Conservation (phyloP, 1,140 invertebrate genomes). For the Chlorops oryzae region DNA sequence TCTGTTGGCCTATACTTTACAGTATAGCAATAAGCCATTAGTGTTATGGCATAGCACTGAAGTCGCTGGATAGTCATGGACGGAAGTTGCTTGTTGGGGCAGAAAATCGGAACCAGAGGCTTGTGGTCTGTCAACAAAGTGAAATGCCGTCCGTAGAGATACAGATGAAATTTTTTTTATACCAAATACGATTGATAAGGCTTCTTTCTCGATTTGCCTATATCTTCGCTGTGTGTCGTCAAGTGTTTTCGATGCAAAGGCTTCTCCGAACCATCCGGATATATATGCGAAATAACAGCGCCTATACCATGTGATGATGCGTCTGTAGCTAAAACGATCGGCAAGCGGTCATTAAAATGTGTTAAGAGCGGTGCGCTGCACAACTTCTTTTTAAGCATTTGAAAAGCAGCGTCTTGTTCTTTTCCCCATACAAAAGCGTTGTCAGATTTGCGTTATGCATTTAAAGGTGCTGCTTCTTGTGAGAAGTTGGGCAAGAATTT, state of each 20-base stretch:
- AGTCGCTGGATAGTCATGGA: conserved; percentile 33
- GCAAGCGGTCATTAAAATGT: conserved; percentile 39
- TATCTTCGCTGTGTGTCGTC: conserved; percentile 46
- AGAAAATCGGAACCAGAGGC: conserved; percentile 46
- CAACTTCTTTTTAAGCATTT: conserved; percentile 25
- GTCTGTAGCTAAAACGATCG: conserved; percentile 47
- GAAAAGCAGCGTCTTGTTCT: conserved; percentile 20
- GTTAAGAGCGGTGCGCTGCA: conserved; percentile 25
- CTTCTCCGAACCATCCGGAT: conserved; percentile 30
- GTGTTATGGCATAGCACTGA: conserved; percentile 25
- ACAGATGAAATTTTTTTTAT: conserved; percentile 44
- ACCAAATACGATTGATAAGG: conserved; percentile 43
- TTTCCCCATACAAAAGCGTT: conserved; percentile 18
- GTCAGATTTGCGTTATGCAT: conserved; percentile 23
- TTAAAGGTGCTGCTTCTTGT: conserved; percentile 19
- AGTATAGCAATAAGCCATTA: conserved; percentile 21
- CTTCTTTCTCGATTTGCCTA: conserved; percentile 49
- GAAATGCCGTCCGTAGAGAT: conserved; percentile 47
- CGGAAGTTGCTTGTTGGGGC: conserved; percentile 23
- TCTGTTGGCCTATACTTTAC: conserved; percentile 8
- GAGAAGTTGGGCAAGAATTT: conserved; percentile 28
- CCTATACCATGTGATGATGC: conserved; percentile 46
- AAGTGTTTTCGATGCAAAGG: conserved; percentile 49
- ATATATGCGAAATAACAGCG: conserved; percentile 42
- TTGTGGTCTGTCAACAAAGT: conserved; percentile 50